Evolutionary conservation across 2,113 vertebrate species (phyloP).

Genomic region (Mesoclemmys tuberculata): DNA sequence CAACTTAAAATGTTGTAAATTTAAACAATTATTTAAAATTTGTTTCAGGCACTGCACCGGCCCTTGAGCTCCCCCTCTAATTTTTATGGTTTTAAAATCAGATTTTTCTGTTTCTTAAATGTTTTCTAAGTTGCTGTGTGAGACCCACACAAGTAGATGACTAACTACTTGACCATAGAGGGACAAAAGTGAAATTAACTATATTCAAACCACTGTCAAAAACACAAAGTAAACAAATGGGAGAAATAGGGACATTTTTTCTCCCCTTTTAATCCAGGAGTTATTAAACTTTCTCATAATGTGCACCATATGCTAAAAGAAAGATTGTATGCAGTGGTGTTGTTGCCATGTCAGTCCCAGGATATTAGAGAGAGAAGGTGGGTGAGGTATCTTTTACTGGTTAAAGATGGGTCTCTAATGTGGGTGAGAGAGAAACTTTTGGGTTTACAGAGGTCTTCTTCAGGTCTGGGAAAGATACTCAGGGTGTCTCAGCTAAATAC

Average conservation of each 20-base stretch:
- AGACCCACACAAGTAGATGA: rapidly evolving
- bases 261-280: background rate
- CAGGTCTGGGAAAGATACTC: background rate
- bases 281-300: rapidly evolving
- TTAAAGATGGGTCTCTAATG: no score
- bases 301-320: background rate
- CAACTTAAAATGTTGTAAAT: background rate
- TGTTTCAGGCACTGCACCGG: background rate
- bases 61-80: background rate
- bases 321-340: background rate
- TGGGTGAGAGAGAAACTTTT: background rate
- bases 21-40: background rate
- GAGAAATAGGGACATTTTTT: background rate
- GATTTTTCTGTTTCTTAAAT: background rate
- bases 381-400: background rate
- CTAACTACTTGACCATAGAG: background rate
- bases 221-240: background rate
- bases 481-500: background rate
- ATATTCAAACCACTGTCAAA: background rate
- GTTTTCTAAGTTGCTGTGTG: background rate
- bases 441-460: background rate
- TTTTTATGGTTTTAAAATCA: background rate
- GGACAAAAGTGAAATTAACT: background rate
- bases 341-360: background rate
- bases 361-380: background rate